A percentile compares a stretch with the other conserved stretches of the same genome.
phyloP scores from a whole-genome alignment of 2,888 invertebrate genomes.

The Ennomos erosarius region DNA sequence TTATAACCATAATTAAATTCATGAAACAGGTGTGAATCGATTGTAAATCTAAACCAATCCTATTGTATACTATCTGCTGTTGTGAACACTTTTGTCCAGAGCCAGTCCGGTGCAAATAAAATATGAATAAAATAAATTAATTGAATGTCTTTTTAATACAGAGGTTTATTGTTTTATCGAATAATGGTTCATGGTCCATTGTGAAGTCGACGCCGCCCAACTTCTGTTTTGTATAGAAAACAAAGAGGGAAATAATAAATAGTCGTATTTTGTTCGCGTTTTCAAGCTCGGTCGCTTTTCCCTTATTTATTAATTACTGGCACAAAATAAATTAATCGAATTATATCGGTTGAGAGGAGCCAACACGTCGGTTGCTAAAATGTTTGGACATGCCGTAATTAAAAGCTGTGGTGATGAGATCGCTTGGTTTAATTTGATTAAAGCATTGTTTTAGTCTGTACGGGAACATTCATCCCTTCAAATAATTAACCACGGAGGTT shows the following conservation, averaged over 20 bases:
- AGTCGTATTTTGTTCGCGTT: slow-evolving; percentile 78
- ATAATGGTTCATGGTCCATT: slow-evolving; percentile 72
- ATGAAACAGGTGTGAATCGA: slow-evolving; percentile 34
- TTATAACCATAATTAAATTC: slow-evolving; percentile 2
- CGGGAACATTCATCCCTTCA: slow-evolving; percentile 1
- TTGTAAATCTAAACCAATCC: slow-evolving; percentile 32
- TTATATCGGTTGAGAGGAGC: slow-evolving; percentile 72
- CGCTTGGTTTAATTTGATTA: slow-evolving; percentile 58
- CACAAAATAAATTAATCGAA: slow-evolving; percentile 81
- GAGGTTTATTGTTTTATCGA: slow-evolving; percentile 79
- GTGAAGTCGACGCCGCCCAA: slow-evolving; percentile 72
- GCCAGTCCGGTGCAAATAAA: slow-evolving; percentile 71
- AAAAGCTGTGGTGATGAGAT: slow-evolving; percentile 58
- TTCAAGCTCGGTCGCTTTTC: slow-evolving; percentile 76
- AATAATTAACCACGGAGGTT: no score
- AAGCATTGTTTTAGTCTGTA: slow-evolving; percentile 50
- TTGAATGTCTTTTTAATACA: slow-evolving; percentile 85
- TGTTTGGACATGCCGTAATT: slow-evolving; percentile 71
- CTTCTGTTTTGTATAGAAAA: slow-evolving; percentile 63
- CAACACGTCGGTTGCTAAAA: slow-evolving; percentile 72
- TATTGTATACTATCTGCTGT: slow-evolving; percentile 34
- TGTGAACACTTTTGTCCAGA: slow-evolving; percentile 70
- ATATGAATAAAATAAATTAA: slow-evolving; percentile 83
- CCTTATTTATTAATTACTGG: slow-evolving; percentile 79
- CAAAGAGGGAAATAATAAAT: slow-evolving; percentile 83